A percentile compares a stretch with the other conserved stretches of the same genome.
Conservation (phyloP, 2,888 invertebrate genomes). For the Flabesymbios commensalis region DNA sequence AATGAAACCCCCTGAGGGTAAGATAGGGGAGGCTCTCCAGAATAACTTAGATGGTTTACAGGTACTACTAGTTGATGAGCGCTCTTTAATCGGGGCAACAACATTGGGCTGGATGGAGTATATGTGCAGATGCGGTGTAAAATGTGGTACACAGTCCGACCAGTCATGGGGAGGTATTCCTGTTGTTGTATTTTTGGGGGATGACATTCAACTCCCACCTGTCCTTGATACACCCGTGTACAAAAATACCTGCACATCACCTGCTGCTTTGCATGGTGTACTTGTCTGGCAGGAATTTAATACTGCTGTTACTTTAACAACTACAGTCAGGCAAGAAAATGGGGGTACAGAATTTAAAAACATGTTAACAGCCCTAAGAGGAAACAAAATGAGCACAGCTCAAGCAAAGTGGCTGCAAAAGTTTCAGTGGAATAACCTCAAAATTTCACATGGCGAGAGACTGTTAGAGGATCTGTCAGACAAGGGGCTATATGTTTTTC, state of each 20-base stretch:
- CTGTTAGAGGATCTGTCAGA: slow-evolving; percentile 5
- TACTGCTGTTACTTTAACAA: slow-evolving; percentile 18
- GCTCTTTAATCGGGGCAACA: slow-evolving; percentile 1
- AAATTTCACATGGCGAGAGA: slow-evolving; percentile 8
- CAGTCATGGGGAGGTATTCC: slow-evolving; percentile 30
- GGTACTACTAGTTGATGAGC: slow-evolving; percentile 3
- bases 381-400: slow-evolving; percentile 8
- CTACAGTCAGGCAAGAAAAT: slow-evolving; percentile 18
- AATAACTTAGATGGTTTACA: slow-evolving; percentile 1
- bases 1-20: neutral
- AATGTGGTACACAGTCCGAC: slow-evolving; percentile 9
- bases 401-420: slow-evolving; percentile 27
- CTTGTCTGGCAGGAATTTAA: slow-evolving; percentile 30
- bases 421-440: slow-evolving; percentile 22
- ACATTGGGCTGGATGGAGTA: slow-evolving; percentile 17
- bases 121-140: slow-evolving; percentile 5
- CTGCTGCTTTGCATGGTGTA: slow-evolving; percentile 29
- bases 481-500: slow-evolving; percentile 1
- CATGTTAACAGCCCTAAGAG: slow-evolving; percentile 8
- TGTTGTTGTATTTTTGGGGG: slow-evolving; percentile 32
- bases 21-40: neutral
- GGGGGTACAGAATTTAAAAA: neutral
- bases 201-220: slow-evolving; percentile 28
- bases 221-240: slow-evolving; percentile 29
- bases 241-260: slow-evolving; percentile 4